Evolutionary conservation across 2,797 vertebrate genomes (phyloP).

Genomic region (Euthynnus affinis): DNA sequence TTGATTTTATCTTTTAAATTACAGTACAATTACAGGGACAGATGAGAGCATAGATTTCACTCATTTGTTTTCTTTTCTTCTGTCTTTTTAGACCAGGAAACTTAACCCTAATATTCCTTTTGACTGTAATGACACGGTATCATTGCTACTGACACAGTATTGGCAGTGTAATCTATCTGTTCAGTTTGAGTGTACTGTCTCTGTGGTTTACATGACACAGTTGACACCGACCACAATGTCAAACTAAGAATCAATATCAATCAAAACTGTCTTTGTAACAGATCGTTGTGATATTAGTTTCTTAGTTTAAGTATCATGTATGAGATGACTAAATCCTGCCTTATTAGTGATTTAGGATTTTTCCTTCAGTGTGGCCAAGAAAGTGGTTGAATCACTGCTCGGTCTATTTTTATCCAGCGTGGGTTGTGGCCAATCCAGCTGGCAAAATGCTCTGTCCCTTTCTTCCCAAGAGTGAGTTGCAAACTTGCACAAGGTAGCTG

Average conservation of each 20-base stretch:
- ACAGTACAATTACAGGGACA: not conserved
- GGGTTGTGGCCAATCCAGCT: slow-evolving; percentile 49
- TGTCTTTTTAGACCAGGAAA: not conserved
- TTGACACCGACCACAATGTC: slow-evolving; percentile 4
- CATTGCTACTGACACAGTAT: not conserved
- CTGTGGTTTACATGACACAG: not conserved
- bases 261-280: not conserved
- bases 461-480: slow-evolving; percentile 41
- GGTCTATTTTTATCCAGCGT: slow-evolving; percentile 47
- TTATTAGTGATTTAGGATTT: slow-evolving; percentile 45
- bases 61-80: slow-evolving; percentile 13
- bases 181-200: slow-evolving; percentile 8
- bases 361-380: slow-evolving; percentile 41
- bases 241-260: slow-evolving; percentile 7
- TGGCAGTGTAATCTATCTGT: slow-evolving; percentile 6
- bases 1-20: slow-evolving; percentile 7
- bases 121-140: slow-evolving; percentile 23
- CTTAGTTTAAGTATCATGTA: slow-evolving; percentile 1
- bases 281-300: not conserved
- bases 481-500: slow-evolving; percentile 47
- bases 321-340: not conserved
- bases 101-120: not conserved
- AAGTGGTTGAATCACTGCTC: slow-evolving; percentile 47
- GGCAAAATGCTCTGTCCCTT: slow-evolving; percentile 40
- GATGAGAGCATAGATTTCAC: not conserved